Evolutionary conservation across 2,113 vertebrate species (phyloP).

Genomic region (Scopus umbretta): DNA sequence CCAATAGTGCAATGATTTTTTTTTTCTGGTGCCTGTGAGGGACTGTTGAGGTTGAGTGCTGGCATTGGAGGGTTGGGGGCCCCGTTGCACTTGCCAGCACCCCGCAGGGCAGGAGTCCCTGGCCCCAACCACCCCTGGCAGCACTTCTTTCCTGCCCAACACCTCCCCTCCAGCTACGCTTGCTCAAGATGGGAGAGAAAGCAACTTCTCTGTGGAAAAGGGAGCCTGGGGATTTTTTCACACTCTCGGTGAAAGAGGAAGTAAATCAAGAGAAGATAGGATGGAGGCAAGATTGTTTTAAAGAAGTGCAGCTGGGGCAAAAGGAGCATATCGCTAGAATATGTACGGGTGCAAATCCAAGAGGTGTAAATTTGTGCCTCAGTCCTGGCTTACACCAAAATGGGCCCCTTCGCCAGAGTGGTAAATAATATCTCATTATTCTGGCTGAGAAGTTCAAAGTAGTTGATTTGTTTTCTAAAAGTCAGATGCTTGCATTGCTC

Average conservation of each 20-base stretch:
- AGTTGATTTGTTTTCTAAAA: not conserved
- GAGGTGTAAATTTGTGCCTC: not conserved
- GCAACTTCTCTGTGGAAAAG: not conserved
- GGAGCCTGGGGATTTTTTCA: not conserved
- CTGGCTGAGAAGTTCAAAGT: not conserved
- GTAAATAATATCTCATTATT: not conserved
- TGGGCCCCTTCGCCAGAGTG: not conserved
- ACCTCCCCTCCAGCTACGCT: accelerated
- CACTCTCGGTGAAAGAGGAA: not conserved
- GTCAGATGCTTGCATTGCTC: not conserved
- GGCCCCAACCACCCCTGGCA: not conserved
- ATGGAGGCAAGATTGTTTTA: not conserved
- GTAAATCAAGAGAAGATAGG: not conserved
- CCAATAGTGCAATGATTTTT: not conserved
- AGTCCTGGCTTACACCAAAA: not conserved
- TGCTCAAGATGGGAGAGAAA: not conserved
- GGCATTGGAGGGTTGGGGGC: not conserved
- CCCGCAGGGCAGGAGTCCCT: accelerated
- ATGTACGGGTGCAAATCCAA: not conserved
- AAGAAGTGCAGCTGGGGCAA: not conserved
- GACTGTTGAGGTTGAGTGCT: accelerated
- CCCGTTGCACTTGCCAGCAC: not conserved
- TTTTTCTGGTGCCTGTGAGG: not conserved
- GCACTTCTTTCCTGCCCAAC: accelerated
- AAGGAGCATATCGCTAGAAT: not conserved